Conservation (phyloP, 92 coral and sea anemone genomes). For the Bergia sp. region DNA sequence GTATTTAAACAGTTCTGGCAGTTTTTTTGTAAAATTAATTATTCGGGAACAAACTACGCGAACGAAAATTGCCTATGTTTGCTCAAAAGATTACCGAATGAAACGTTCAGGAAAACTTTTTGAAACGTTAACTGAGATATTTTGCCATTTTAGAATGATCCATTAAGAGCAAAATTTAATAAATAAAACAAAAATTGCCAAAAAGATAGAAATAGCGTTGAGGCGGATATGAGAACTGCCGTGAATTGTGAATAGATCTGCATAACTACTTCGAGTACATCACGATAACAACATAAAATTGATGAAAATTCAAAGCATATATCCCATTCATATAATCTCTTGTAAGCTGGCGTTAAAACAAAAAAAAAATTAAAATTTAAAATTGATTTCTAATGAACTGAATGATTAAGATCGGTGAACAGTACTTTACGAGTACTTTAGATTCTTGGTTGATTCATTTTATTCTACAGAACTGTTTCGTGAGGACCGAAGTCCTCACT, state of each 20-base stretch:
- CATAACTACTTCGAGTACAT: background rate
- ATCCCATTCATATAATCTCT: background rate
- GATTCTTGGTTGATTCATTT: no score
- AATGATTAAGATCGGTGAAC: background rate
- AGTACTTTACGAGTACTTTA: no score
- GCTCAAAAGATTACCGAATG: background rate
- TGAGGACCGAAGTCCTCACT: no score
- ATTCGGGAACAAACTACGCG: background rate
- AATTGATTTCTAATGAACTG: no score
- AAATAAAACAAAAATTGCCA: background rate
- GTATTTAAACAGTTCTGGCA: slow-evolving; percentile 18
- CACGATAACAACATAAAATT: no score
- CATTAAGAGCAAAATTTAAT: no score
- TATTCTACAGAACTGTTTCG: no score
- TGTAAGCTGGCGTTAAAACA: background rate
- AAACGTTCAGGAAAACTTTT: background rate
- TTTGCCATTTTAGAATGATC: background rate
- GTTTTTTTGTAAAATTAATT: background rate
- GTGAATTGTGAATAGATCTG: background rate
- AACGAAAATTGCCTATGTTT: background rate
- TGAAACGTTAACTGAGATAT: background rate
- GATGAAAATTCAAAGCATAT: no score
- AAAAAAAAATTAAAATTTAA: no score
- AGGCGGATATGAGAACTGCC: background rate
- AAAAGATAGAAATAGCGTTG: background rate